phyloP scores from a whole-genome alignment of 2,797 vertebrate species.

The Xiphorhynchus erythropygius region DNA sequence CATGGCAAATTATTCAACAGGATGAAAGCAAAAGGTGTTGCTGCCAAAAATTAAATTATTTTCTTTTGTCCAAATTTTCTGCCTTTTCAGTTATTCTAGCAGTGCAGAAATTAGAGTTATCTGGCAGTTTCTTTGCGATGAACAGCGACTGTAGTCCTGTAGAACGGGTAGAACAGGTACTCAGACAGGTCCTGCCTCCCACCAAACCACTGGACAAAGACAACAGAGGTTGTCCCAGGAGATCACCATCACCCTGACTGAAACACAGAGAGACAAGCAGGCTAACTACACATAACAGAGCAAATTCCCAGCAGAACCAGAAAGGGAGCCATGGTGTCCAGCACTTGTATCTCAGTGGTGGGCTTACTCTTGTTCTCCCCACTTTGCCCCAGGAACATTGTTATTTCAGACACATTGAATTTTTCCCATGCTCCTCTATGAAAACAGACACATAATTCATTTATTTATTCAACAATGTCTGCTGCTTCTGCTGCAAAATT shows the following conservation, averaged over 20 bases:
- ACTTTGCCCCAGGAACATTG: accelerated
- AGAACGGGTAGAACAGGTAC: neutral
- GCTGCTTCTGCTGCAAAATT: slow-evolving; percentile 7
- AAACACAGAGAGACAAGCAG: neutral
- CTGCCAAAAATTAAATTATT: neutral
- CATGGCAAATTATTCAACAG: neutral
- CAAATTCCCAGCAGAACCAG: neutral
- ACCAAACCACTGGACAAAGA: neutral
- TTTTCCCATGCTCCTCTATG: neutral
- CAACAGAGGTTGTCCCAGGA: neutral
- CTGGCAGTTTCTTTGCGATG: neutral
- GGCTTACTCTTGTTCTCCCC: neutral
- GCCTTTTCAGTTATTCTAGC: neutral
- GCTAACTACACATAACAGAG: neutral
- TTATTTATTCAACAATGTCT: slow-evolving; percentile 32
- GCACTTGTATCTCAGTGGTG: accelerated
- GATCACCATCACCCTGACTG: neutral
- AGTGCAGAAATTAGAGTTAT: neutral
- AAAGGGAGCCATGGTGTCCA: neutral
- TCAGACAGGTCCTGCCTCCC: neutral
- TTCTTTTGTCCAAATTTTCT: neutral
- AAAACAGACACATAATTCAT: neutral
- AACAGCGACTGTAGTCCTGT: neutral
- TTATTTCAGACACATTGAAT: neutral
- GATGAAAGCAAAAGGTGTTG: neutral